Percentiles rank a stretch among this genome's conserved stretches.
These are phyloP conservation scores for Cottoperca gobio DNA, from an alignment of 2,797 vertebrate genomes.

Conservation along the genomic window DNA sequence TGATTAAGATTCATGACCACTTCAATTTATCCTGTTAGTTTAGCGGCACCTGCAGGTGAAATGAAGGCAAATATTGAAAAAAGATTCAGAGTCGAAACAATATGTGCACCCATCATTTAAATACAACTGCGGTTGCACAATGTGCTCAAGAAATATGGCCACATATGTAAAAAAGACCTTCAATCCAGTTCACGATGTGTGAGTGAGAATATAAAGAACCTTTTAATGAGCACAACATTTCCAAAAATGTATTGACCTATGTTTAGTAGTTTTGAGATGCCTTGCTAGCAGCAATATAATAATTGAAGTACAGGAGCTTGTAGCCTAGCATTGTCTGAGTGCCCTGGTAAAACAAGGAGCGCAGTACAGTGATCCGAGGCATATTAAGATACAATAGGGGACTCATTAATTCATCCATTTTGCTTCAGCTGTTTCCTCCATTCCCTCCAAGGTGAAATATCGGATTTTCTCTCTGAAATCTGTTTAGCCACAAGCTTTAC, in stretches of 20 bases:
- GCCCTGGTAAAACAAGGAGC: constrained; percentile 25
- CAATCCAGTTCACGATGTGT: background rate
- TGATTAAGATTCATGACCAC: background rate
- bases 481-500: constrained; percentile 69
- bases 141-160: background rate
- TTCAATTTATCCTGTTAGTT: background rate
- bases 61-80: background rate
- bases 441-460: constrained; percentile 70
- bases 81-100: background rate
- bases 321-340: background rate
- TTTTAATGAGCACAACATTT: background rate
- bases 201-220: background rate
- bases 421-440: constrained; percentile 58
- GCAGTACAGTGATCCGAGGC: constrained; percentile 22
- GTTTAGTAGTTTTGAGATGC: constrained; percentile 4
- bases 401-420: constrained; percentile 71
- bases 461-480: constrained; percentile 72
- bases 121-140: background rate
- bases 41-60: background rate
- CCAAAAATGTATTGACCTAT: background rate
- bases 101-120: background rate
- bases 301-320: constrained; percentile 18
- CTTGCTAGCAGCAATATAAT: background rate
- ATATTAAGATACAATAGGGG: constrained; percentile 67
- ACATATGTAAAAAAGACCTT: background rate